Base-by-base conservation (phyloP, 2,797 vertebrate genomes). In the Myotis planiceps region DNA sequence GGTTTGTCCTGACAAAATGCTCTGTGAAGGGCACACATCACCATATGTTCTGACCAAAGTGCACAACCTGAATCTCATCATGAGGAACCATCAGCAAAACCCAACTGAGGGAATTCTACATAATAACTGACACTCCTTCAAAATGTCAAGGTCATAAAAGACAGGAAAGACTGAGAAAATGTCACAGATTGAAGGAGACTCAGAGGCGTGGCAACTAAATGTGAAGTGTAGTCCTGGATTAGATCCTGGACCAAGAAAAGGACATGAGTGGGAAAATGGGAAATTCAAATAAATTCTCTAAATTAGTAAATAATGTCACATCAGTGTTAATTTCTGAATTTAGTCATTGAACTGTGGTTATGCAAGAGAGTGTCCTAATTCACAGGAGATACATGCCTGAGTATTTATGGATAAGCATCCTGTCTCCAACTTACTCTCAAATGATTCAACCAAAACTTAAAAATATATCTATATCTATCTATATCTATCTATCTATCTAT, bases 261-360 rank as follows among this genome's bases (percentile, higher is more conserved):
- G 66, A 60, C 58, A 15, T 29, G 39, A 85, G 18, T 3, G 21
- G 63, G 68, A 60, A 94, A 68, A 79, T 5, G 25, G 18, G 18
- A 55, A 75, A 88, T 18, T 74, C 65, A 92, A 69, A 53, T 18
- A 51, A 21, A 58, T 88, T 37, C 66, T 53, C 39, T 58, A 34
- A 21, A 15, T 83, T 49, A 58, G 58, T 47, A 55, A 39, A 51
- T 60, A 65, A 47, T 53, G 53, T 60, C 16, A 21, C 39, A 19
- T 79, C 39, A 45, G 9, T 34, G 19, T 72, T 66, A 69, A 60
- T 29, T 74, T 83, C 47, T 92, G 60, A 90, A 88, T 86, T 42
- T 80, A 58, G 13, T 51, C 16, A 13, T 34, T 42, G 49, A 49
- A 37, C 25, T 58, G 3, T 37, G 1, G 15, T 75, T 74, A 34